phyloP scores from a whole-genome alignment of 2,888 invertebrate genomes.

The Cyrtodaria siliqua region DNA sequence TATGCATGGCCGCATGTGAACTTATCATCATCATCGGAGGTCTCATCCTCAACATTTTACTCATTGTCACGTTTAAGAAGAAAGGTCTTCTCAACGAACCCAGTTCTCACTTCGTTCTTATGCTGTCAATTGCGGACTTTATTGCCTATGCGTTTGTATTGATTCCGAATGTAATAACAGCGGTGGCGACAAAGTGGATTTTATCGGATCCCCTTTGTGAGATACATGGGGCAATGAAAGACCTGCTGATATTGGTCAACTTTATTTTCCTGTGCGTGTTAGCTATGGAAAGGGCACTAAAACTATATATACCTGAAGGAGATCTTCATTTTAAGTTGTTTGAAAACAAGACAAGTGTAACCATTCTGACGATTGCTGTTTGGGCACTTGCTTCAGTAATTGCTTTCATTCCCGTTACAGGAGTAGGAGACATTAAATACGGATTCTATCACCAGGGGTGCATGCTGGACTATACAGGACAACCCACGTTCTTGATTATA shows the following conservation, averaged over 20 bases:
- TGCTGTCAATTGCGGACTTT: conserved; percentile 57
- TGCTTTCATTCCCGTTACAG: conserved; percentile 40
- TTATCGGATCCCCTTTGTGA: conserved; percentile 43
- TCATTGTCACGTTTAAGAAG: conserved; percentile 63
- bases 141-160: conserved; percentile 52
- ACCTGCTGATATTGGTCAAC: conserved; percentile 37
- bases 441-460: conserved; percentile 66
- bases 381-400: conserved; percentile 41
- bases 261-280: conserved; percentile 53
- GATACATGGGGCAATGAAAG: conserved; percentile 42
- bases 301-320: conserved; percentile 29
- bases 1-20: conserved; percentile 51
- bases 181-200: conserved; percentile 42
- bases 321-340: conserved; percentile 52
- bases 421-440: conserved; percentile 46
- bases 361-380: conserved; percentile 26
- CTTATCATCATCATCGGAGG: conserved; percentile 56
- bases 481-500: conserved; percentile 41
- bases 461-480: conserved; percentile 42
- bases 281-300: conserved; percentile 59
- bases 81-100: conserved; percentile 59
- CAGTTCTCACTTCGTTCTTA: conserved; percentile 56
- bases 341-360: conserved; percentile 29
- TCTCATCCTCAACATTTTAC: conserved; percentile 50
- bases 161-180: conserved; percentile 51